Base-by-base conservation (phyloP, 2,797 vertebrate species). In the Syndactyla subalaris region DNA sequence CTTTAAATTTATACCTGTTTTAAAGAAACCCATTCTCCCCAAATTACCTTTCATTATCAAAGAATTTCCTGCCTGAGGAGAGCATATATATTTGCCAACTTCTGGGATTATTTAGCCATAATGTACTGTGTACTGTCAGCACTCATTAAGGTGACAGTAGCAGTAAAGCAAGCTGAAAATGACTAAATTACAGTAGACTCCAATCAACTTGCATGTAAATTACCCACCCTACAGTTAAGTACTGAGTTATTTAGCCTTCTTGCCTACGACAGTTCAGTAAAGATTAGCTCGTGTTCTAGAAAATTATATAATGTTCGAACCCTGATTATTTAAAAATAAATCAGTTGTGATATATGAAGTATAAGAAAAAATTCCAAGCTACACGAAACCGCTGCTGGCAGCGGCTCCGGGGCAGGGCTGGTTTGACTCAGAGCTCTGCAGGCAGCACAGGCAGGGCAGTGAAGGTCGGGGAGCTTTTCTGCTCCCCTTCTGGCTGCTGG, bases 111-210 rank as follows among this genome's bases (percentile, higher is more conserved):
- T 96, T 97, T 93, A 90, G 89, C 87, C 84, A 41, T 93, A 80
- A 94, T 62, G 78, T 94, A 72, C 94, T 89, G 92, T 91, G 95
- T 92, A 89, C 93, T 94, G 93, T 97, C 95, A 88, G 80, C 85
- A 88, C 92, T 89, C 96, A 84, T 97, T 93, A 92, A 66, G 2
- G 87, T 94, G 96, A 96, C 93, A 95, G 84, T 93, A 93, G 92
- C 85, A 78, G 72, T 96, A 96, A 96, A 80, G 82, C 61, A 90
- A 91, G 94, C 95, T 95, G 95, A 95, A 97, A 97, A 97, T 91
- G 93, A 93, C 93, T 94, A 79, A 95, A 95, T 97, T 93, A 96
- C 75, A 92, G 92, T 49, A 78, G 83, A 85, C 90, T 93, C 94
- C 86, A 89, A 92, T 93, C 97, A 95, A 81, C 89, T 49, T 22